Evolutionary conservation across 1,140 invertebrate species (phyloP).

Genomic region (Lethocerus indicus): DNA sequence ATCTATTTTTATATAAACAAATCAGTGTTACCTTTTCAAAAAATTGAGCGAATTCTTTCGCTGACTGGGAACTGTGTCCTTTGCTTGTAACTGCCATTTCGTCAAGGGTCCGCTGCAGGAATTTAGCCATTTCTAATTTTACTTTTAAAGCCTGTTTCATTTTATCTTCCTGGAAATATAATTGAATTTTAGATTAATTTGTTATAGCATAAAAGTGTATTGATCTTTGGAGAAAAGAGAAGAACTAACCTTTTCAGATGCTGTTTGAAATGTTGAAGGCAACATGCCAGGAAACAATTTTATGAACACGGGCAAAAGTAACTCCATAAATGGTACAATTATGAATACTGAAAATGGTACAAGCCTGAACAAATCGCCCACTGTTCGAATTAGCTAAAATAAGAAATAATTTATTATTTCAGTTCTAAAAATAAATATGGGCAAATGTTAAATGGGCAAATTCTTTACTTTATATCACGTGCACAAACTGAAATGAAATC

Average conservation of each 20-base stretch:
- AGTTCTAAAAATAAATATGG: background rate
- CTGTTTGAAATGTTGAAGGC: constrained; percentile 92
- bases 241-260: constrained; percentile 50
- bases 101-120: constrained; percentile 85
- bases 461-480: background rate
- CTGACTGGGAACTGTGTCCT: constrained; percentile 46
- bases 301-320: constrained; percentile 85
- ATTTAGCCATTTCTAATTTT: constrained; percentile 97
- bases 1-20: background rate
- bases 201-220: background rate
- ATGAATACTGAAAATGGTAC: constrained; percentile 97
- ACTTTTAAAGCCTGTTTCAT: constrained; percentile 81
- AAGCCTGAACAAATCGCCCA: constrained; percentile 89
- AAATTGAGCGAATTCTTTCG: constrained; percentile 85
- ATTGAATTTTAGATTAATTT: background rate
- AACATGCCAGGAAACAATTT: constrained; percentile 96
- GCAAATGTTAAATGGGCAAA: background rate
- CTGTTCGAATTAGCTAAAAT: constrained; percentile 70
- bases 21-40: constrained; percentile 56
- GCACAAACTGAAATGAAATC: too few relatives aligned
- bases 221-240: background rate
- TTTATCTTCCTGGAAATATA: constrained; percentile 53
- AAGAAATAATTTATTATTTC: constrained; percentile 1
- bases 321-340: constrained; percentile 96
- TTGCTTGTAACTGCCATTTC: constrained; percentile 74